Conservation (phyloP, 2,797 vertebrate genomes). For the Tolypeutes matacus region DNA sequence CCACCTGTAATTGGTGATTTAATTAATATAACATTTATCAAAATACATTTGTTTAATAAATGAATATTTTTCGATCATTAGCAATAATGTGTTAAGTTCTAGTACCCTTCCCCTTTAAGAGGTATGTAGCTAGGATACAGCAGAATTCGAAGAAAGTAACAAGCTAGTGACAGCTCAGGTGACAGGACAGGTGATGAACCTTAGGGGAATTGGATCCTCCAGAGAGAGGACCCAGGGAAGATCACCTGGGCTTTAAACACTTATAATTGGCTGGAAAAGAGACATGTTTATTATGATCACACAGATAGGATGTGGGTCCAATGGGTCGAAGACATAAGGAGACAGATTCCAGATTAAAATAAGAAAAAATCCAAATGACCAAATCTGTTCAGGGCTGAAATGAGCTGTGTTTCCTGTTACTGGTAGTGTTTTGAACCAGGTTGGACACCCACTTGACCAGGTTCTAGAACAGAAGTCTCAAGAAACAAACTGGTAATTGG, state of each 20-base stretch:
- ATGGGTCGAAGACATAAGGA: not conserved
- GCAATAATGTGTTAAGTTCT: not conserved
- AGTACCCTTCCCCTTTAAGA: not conserved
- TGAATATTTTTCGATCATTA: conserved; percentile 1
- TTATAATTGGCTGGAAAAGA: conserved; percentile 2
- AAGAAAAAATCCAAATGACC: not conserved
- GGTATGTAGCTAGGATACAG: not conserved
- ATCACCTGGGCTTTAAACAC: not conserved
- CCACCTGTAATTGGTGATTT: conserved; percentile 48
- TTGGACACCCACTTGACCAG: not conserved
- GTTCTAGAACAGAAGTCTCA: not conserved
- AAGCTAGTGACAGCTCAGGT: not conserved
- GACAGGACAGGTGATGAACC: not conserved
- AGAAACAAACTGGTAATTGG: not conserved
- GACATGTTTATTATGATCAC: not conserved
- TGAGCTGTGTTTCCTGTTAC: not conserved
- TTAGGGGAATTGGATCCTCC: not conserved
- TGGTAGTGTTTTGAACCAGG: not conserved
- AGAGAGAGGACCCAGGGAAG: not conserved
- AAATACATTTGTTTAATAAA: conserved; percentile 44
- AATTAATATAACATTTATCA: conserved; percentile 55
- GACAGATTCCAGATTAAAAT: conserved; percentile 34
- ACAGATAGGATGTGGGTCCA: not conserved
- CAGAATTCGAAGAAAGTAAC: not conserved
- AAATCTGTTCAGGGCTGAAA: not conserved